Evolutionary conservation across 2,113 vertebrate genomes (phyloP).

Genomic region (Melanostigma gelatinosum): DNA sequence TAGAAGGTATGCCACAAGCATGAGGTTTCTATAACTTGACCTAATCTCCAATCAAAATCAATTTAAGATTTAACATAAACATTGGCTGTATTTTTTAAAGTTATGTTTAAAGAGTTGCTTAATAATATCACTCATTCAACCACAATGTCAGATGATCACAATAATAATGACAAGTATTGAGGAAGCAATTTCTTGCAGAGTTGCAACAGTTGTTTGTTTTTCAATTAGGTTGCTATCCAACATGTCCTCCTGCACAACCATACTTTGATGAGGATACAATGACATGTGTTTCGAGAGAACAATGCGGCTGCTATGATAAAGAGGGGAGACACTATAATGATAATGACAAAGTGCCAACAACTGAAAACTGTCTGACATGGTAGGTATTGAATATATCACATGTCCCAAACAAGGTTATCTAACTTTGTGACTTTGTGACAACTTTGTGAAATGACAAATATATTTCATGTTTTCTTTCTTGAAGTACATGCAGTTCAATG

Average conservation of each 20-base stretch:
- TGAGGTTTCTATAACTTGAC: background rate
- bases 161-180: background rate
- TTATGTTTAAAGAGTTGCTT: background rate
- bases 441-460: constrained; percentile 10
- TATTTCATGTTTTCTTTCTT: constrained; percentile 18
- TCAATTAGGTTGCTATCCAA: constrained; percentile 90
- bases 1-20: constrained; percentile 76
- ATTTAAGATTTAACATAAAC: background rate
- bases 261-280: constrained; percentile 90
- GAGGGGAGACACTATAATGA: constrained; percentile 75
- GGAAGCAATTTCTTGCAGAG: background rate
- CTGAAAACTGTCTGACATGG: constrained; percentile 87
- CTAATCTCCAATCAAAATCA: background rate
- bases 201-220: background rate
- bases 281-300: constrained; percentile 83
- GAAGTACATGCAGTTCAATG: constrained; percentile 73
- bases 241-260: constrained; percentile 85
- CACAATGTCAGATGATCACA: background rate
- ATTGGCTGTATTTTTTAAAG: background rate
- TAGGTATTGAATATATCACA: constrained; percentile 54
- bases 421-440: background rate
- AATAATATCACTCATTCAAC: background rate
- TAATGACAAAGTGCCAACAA: constrained; percentile 76
- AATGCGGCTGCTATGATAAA: constrained; percentile 77
- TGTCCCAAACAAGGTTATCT: background rate